phyloP scores from a whole-genome alignment of 2,113 vertebrate genomes.

The Lepisosteus osseus region DNA sequence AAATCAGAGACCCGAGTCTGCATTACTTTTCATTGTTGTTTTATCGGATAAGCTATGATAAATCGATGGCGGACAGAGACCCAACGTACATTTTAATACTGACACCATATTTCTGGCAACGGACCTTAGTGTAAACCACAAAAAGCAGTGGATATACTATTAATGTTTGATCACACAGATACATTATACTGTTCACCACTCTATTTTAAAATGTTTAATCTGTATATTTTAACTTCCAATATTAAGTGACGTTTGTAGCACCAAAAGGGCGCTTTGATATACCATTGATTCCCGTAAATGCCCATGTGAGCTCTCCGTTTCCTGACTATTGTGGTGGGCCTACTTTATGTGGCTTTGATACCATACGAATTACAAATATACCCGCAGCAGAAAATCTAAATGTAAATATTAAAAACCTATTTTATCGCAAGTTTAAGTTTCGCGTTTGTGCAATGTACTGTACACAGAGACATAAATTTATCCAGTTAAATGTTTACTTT shows the following conservation, averaged over 20 bases:
- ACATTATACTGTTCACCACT: conserved; percentile 6
- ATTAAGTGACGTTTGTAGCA: conserved; percentile 11
- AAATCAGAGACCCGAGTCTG: conserved; percentile 44
- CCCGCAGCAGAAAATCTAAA: background rate
- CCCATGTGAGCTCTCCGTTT: background rate
- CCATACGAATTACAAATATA: background rate
- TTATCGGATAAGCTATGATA: conserved; percentile 31
- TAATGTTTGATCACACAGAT: background rate
- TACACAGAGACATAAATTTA: background rate
- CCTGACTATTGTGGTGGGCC: background rate
- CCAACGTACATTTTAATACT: conserved; percentile 25
- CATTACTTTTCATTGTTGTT: conserved; percentile 31
- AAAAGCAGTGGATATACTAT: conserved; percentile 6
- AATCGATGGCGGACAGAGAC: conserved; percentile 16
- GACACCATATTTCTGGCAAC: conserved; percentile 23
- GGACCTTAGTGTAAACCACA: conserved; percentile 59
- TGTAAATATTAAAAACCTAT: background rate
- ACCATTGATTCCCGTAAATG: background rate
- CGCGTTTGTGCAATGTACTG: conserved; percentile 1
- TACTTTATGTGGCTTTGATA: background rate
- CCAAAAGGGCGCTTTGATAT: conserved; percentile 1
- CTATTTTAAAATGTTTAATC: background rate
- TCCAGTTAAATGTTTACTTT: background rate
- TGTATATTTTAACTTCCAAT: conserved; percentile 10
- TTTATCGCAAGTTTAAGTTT: background rate